Percentiles rank a stretch among this genome's conserved stretches.
Evolutionary conservation across 2,797 vertebrate species (phyloP).

Genomic region (Acanthopagrus latus): DNA sequence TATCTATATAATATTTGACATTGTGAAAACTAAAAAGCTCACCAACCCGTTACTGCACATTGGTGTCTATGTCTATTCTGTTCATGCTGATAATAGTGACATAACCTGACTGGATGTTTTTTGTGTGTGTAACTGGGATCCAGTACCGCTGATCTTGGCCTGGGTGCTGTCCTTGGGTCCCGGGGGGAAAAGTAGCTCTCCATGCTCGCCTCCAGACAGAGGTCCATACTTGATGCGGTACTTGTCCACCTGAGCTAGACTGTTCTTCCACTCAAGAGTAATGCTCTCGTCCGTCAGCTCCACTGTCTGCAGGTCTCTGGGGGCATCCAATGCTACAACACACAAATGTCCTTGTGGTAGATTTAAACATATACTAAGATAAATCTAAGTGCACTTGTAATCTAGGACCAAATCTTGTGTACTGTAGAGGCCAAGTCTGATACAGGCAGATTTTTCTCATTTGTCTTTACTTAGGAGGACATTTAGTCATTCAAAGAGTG

Average conservation of each 20-base stretch:
- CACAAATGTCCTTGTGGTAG: conserved; percentile 9
- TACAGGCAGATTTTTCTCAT: neutral
- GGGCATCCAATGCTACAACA: conserved; percentile 92
- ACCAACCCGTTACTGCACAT: neutral
- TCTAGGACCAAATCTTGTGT: neutral
- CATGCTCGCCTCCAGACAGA: conserved; percentile 94
- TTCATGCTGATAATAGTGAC: neutral
- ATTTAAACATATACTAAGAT: neutral
- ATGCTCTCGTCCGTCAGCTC: conserved; percentile 94
- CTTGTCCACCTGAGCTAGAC: conserved; percentile 86
- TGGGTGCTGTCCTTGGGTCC: conserved; percentile 89
- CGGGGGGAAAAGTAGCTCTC: conserved; percentile 89
- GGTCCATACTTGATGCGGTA: conserved; percentile 97
- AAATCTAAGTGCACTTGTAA: neutral
- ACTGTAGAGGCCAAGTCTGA: neutral
- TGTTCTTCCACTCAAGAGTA: conserved; percentile 96
- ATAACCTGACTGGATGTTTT: neutral
- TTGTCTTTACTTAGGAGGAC: neutral
- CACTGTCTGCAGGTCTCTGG: conserved; percentile 88
- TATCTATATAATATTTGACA: no score
- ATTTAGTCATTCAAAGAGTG: neutral
- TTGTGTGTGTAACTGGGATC: neutral
- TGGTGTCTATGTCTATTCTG: no score
- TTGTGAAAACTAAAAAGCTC: neutral
- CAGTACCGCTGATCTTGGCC: conserved; percentile 91